Evolutionary conservation across 2,888 invertebrate species (phyloP), one percentile per base, ranked within the genome.

Genomic region (Gymnosoma rotundatum): DNA sequence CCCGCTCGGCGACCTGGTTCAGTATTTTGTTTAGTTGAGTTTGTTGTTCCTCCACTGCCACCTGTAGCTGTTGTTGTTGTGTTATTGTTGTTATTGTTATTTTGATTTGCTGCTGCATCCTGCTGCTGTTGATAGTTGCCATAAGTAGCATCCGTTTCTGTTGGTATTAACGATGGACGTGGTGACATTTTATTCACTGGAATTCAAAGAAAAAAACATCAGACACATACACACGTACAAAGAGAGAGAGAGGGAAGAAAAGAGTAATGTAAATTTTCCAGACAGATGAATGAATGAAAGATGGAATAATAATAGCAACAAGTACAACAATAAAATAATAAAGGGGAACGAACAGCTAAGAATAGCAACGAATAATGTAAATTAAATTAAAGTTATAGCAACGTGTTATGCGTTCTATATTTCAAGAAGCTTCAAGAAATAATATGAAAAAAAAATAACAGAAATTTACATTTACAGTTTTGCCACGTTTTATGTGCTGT

Each of bases 1-100:
- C 94, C 97, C 85, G 94, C 96, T 58, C 97, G 94, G 60, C 96
- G 96, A 3, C 95, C 95, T 6, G 96, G 96, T 90, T 96, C 96
- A 5, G 83, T 83, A 21, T 21, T 78, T 54, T 84, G 84, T 86
- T 88, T 88, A 63, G 88, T 88, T 74, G 89, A 85, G 56, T 89
- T 89, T 58, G 88, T 84, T 14, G 82, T 86, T 32, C 87, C 85
- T 16, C 86, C 86, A 61, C 76, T 66, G n/a, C 86, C 88, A 18
- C 85, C 85, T 4, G 87, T 86, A 14, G 78, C 58, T n/a, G 87
- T 86, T 1, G 85, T 85, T 8, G 83, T 82, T 52, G 52, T 69
- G 73, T 90, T 90, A 86, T 90, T 90, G 78, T 90, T 90, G 87
- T 88, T 92, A 91, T 93, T 89, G 91, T 92, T 93, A 93, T 67